phyloP scores from a whole-genome alignment of 37 sponge, comb jelly and placozoan species.

The Aplysina aerophoba region DNA sequence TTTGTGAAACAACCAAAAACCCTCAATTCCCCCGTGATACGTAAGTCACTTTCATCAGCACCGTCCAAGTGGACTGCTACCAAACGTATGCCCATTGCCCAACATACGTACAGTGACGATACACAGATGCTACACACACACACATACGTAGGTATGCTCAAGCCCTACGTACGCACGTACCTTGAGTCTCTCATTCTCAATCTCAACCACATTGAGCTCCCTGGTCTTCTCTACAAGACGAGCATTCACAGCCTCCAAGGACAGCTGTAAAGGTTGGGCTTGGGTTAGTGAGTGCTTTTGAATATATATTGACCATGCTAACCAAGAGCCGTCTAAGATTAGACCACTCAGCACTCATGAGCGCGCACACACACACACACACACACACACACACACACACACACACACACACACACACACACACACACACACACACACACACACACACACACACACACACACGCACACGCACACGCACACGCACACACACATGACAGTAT shows the following conservation, averaged over 20 bases:
- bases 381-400: slow-evolving; percentile 4
- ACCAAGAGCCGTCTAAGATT: too few relatives aligned
- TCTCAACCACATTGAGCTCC: slow-evolving; percentile 47
- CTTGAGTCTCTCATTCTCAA: slow-evolving; percentile 64
- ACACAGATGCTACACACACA: background rate
- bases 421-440: background rate
- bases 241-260: slow-evolving; percentile 40
- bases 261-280: slow-evolving; percentile 24
- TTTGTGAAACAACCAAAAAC: too few relatives aligned
- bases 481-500: background rate
- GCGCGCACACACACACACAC: background rate
- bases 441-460: slow-evolving; percentile 5
- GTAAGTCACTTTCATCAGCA: too few relatives aligned
- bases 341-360: too few relatives aligned
- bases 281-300: too few relatives aligned
- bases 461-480: background rate
- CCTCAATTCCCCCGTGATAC: too few relatives aligned
- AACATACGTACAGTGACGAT: background rate
- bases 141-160: background rate
- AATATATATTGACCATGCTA: too few relatives aligned
- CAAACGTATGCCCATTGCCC: too few relatives aligned
- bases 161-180: slow-evolving; percentile 13
- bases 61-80: too few relatives aligned
- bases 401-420: background rate
- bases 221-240: slow-evolving; percentile 55